Evolutionary conservation across 2,888 invertebrate genomes (phyloP), one percentile per base, ranked within the genome.

Genomic region (Drosophila picticornis): DNA sequence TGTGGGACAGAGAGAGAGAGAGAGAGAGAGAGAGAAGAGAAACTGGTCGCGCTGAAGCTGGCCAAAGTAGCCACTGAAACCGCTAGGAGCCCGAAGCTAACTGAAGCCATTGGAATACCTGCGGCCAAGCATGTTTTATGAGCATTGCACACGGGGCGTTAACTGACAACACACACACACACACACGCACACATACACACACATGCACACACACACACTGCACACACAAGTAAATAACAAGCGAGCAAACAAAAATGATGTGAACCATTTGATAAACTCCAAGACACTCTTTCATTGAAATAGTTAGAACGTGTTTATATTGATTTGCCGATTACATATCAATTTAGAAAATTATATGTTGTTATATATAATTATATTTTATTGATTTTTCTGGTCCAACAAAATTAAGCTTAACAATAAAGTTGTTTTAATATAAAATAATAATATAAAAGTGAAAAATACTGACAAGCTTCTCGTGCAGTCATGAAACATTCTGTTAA

Each of bases 71-170:
- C 48, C 29, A 38, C n/a, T 38, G n/a, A 56, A 56, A 19, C 32
- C 43, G 56, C 32, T 62, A 34, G 61, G 4, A 34, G n/a, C 61
- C 27, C 22, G 29, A 53, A 72, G 59, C 32, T 38, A 50, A 46
- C 55, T 29, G 62, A 51, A 48, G 56, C 75, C 67, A 50, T 34
- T 50, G 64, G 40, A 66, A 75, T 84, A 86, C 74, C 84, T 81
- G 79, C 63, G 82, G 75, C 69, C 71, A 72, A 84, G 81, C 80
- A 82, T 85, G 85, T 88, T 88, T 85, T 85, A 85, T 83, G 85
- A 76, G 80, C 48, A 51, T 51, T 51, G 58, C 43, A 32, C 31
- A 59, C 25, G 29, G n/a, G 51, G 51, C 57, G 70, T 58, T 66
- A 63, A 48, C 38, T 62, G 31, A 61, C 57, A 52, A 57, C 59